Conservation (phyloP, 2,888 invertebrate species). For the Oxycera nigricornis region DNA sequence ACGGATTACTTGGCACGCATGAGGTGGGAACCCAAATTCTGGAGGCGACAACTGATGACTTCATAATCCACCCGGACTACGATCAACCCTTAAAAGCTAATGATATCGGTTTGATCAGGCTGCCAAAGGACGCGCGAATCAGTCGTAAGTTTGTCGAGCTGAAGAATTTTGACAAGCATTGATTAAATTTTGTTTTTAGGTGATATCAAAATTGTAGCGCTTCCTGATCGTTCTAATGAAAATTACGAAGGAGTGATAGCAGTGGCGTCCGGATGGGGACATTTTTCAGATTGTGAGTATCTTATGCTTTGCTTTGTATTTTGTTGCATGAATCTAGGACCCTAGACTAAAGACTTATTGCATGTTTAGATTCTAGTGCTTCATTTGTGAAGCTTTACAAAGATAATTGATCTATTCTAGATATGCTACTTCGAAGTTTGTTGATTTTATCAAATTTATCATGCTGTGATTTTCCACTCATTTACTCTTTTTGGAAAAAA, state of each 20-base stretch:
- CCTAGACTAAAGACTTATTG: no score
- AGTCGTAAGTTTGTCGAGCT: not conserved
- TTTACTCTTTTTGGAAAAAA: no score
- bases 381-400: no score
- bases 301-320: no score
- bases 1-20: not conserved
- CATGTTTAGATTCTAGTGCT: no score
- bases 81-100: not conserved
- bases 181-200: not conserved
- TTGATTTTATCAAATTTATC: no score
- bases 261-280: not conserved
- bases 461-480: no score
- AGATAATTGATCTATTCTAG: no score
- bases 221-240: not conserved
- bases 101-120: slow-evolving; percentile 31
- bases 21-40: not conserved
- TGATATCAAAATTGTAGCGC: not conserved
- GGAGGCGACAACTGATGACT: not conserved
- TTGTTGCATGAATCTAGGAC: no score
- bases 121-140: slow-evolving; percentile 8
- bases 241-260: not conserved
- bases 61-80: slow-evolving; percentile 21
- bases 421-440: no score
- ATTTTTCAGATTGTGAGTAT: not conserved
- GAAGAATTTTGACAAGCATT: not conserved